Evolutionary conservation across 2,113 vertebrate species (phyloP).

Genomic region (Amphilophus citrinellus): DNA sequence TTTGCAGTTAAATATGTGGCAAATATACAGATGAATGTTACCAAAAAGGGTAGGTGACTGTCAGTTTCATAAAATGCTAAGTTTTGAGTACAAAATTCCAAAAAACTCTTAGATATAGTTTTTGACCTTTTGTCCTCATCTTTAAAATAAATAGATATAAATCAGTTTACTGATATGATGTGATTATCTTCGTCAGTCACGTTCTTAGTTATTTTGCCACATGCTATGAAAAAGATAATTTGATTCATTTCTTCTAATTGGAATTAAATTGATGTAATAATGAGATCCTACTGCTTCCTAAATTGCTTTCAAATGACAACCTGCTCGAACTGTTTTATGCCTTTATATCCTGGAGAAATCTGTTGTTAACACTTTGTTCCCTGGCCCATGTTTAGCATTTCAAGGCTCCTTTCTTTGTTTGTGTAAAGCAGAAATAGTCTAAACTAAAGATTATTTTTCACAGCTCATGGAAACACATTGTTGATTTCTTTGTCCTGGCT

Average conservation of each 20-base stretch:
- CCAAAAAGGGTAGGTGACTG: neutral
- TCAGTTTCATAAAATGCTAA: neutral
- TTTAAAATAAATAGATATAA: slow-evolving; percentile 18
- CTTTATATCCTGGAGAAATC: slow-evolving; percentile 39
- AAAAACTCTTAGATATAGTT: slow-evolving; percentile 36
- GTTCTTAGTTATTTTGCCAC: slow-evolving; percentile 53
- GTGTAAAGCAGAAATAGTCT: slow-evolving; percentile 43
- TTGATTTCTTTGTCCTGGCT: slow-evolving; percentile 52
- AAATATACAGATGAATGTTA: neutral
- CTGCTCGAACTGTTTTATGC: slow-evolving; percentile 35
- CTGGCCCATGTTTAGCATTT: neutral
- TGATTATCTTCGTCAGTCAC: slow-evolving; percentile 44
- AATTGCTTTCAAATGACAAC: slow-evolving; percentile 73
- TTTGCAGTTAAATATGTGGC: neutral
- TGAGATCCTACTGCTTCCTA: slow-evolving; percentile 68
- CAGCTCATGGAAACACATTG: slow-evolving; percentile 69
- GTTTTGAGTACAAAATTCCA: neutral
- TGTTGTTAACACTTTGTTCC: slow-evolving; percentile 56
- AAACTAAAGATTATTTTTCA: slow-evolving; percentile 59
- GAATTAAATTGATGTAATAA: slow-evolving; percentile 77
- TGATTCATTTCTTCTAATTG: slow-evolving; percentile 74
- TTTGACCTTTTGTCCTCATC: slow-evolving; percentile 36
- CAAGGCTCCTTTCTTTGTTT: slow-evolving; percentile 12
- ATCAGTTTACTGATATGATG: slow-evolving; percentile 53
- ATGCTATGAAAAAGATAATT: slow-evolving; percentile 71